These are phyloP conservation scores for Agrenia bidenticulata DNA, from an alignment of 2,888 invertebrate genomes.

Conservation along the genomic window DNA sequence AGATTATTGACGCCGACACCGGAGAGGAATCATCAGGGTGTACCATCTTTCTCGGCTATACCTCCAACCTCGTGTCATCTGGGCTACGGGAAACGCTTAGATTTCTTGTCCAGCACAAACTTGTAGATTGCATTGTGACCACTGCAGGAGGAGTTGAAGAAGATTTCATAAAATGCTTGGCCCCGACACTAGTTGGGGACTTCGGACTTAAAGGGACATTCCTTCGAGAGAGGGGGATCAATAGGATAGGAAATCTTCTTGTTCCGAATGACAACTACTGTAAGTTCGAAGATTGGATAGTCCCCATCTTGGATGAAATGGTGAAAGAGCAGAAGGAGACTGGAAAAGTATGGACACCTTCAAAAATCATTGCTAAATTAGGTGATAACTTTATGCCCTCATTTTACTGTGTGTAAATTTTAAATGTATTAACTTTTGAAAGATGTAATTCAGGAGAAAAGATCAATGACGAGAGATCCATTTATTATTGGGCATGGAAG, in stretches of 20 bases:
- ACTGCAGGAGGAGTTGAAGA: slow-evolving; percentile 98
- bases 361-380: slow-evolving; percentile 76
- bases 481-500: slow-evolving; percentile 95
- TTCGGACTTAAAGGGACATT: slow-evolving; percentile 78
- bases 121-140: slow-evolving; percentile 95
- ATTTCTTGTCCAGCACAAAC: slow-evolving; percentile 80
- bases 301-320: slow-evolving; percentile 89
- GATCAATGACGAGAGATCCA: slow-evolving; percentile 86
- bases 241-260: slow-evolving; percentile 87
- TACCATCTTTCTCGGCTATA: slow-evolving; percentile 95
- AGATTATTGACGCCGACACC: slow-evolving; percentile 31
- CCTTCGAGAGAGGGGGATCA: slow-evolving; percentile 81
- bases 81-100: slow-evolving; percentile 88
- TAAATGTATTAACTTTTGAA: no score
- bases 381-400: no score
- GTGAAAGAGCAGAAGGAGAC: slow-evolving; percentile 78
- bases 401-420: no score
- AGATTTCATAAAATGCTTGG: slow-evolving; percentile 97
- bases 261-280: slow-evolving; percentile 99
- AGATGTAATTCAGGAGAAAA: slow-evolving; percentile 64
- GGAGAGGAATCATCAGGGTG: slow-evolving; percentile 59
- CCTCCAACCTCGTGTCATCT: slow-evolving; percentile 95
- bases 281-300: slow-evolving; percentile 95
- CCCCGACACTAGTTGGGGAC: slow-evolving; percentile 89
- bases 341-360: slow-evolving; percentile 79